Conservation (phyloP, 2,888 invertebrate genomes). For the Drosophila paucipuncta region DNA sequence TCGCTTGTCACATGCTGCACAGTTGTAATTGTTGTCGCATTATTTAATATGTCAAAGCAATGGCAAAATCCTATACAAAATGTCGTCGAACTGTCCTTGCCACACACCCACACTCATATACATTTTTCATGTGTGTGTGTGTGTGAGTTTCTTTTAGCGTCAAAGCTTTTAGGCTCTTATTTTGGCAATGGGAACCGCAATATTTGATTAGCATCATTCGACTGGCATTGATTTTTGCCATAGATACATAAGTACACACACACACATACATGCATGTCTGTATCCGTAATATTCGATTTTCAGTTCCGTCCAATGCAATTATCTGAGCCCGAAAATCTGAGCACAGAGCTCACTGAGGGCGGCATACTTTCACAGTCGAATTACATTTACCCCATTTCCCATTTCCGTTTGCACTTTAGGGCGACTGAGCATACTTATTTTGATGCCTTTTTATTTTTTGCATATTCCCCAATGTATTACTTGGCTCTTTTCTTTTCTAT, state of each 20-base stretch:
- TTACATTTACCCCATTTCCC: constrained; percentile 58
- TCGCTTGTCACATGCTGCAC: constrained; percentile 58
- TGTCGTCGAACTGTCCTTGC: constrained; percentile 32
- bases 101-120: not conserved
- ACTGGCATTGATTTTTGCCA: constrained; percentile 54
- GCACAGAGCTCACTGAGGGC: constrained; percentile 27
- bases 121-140: constrained; percentile 5
- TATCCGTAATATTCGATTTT: constrained; percentile 62
- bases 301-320: constrained; percentile 73
- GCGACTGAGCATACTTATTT: constrained; percentile 19
- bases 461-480: constrained; percentile 72
- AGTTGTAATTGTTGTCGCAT: constrained; percentile 79
- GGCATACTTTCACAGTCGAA: constrained; percentile 62
- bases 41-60: constrained; percentile 81
- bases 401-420: constrained; percentile 74
- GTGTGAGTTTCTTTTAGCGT: constrained; percentile 20
- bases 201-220: constrained; percentile 77
- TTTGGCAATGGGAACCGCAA: constrained; percentile 68
- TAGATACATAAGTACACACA: constrained; percentile 18
- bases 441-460: constrained; percentile 48
- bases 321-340: constrained; percentile 68
- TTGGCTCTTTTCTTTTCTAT: constrained; percentile 20
- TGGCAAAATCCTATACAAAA: constrained; percentile 69
- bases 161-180: constrained; percentile 60
- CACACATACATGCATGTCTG: not conserved